Evolutionary conservation across 2,888 invertebrate species (phyloP).

Genomic region (Miltochrista miniata): DNA sequence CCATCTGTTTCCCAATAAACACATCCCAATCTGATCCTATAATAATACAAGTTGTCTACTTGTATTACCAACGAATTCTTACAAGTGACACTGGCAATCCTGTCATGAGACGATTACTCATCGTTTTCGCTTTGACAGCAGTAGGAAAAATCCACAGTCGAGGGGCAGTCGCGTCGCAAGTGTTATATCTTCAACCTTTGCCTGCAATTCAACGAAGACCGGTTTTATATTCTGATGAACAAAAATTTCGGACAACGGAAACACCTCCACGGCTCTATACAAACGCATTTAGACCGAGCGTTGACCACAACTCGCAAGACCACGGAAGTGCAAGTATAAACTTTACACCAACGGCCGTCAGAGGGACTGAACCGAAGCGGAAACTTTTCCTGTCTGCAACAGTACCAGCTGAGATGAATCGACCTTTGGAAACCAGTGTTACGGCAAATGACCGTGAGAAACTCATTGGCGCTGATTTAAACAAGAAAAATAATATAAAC

Average conservation of each 20-base stretch:
- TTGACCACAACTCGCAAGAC: constrained; percentile 16
- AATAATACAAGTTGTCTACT: constrained; percentile 6
- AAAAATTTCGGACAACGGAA: constrained; percentile 10
- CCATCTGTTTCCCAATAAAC: constrained; percentile 55
- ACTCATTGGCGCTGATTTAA: constrained; percentile 7
- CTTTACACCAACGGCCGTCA: constrained; percentile 28
- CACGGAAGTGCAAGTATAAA: constrained; percentile 22
- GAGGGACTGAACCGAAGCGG: constrained; percentile 28
- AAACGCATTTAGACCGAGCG: constrained; percentile 23
- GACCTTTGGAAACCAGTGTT: constrained; percentile 21
- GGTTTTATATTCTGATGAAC: constrained; percentile 20
- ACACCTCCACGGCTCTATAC: constrained; percentile 26
- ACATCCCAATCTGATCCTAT: constrained; percentile 36
- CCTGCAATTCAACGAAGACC: constrained; percentile 23
- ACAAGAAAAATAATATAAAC: not conserved
- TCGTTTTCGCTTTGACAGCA: constrained; percentile 41
- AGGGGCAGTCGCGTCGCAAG: constrained; percentile 36
- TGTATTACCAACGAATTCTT: not conserved
- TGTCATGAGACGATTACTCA: constrained; percentile 54
- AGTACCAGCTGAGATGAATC: constrained; percentile 17
- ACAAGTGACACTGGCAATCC: constrained; percentile 7
- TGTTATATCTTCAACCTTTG: constrained; percentile 28
- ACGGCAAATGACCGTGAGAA: constrained; percentile 11
- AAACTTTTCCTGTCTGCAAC: constrained; percentile 30
- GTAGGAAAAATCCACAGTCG: constrained; percentile 49